Evolutionary conservation across 2,113 vertebrate species (phyloP), one percentile per base, ranked within the genome.

Genomic region (Setophaga kirtlandii): DNA sequence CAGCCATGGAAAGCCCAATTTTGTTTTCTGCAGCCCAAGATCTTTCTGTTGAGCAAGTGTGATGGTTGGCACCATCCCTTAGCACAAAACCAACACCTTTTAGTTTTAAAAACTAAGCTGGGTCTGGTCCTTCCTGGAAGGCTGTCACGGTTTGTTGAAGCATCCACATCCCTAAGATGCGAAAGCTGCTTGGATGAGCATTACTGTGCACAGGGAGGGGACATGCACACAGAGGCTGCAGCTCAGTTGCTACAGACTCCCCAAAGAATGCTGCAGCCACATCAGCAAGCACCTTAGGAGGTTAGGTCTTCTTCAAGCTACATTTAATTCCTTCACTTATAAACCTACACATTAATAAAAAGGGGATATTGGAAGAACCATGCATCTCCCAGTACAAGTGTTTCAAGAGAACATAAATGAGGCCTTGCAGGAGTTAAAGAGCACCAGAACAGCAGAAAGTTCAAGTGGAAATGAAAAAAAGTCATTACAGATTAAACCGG

Each of bases 401-500:
- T 52, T 90, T 94, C 77, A 33, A 63, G 35, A 49, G 53, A 64
- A 64, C 53, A 46, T 88, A 90, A 95, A 71, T 59, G 83, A 90
- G 50, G 60, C 37, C 83, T 91, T 89, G 41, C 78, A 91, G 78
- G 81, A 91, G 86, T 92, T 93, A 87, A 93, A 89, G 75, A 88
- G 71, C 49, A 79, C 41, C 52, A 86, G 74, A 95, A 95, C 21
- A 76, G 83, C n/a, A 73, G 83, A 88, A 90, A 93, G 87, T 96
- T 96, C 94, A 96, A 91, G 65, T 33, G 19, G 63, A 41, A 91
- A 91, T 2, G 44, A 86, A 95, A 75, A 95, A 94, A 95, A 90
- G 46, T 67, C 81, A 86, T 97, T 96, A 93, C 65, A 88, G 85
- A 70, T 92, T 94, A 83, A 95, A 95, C 90, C 11, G 25, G n/a